phyloP scores from a whole-genome alignment of 2,888 invertebrate species.

The Dryocosmus kuriphilus region DNA sequence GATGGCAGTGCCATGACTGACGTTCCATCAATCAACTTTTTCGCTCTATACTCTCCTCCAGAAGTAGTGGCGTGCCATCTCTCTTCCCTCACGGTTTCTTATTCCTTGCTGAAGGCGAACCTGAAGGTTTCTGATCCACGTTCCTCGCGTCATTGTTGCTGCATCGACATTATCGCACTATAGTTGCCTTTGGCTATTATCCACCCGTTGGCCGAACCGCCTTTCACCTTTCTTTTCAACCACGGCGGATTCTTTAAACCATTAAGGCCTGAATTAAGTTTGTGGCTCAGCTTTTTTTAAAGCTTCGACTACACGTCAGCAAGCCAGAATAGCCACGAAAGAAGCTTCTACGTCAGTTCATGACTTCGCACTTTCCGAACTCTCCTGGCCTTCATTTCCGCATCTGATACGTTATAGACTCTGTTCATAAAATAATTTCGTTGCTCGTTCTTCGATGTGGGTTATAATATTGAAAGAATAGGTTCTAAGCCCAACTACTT shows the following conservation, averaged over 20 bases:
- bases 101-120: constrained; percentile 28
- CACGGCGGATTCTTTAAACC: constrained; percentile 17
- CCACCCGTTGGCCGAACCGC: constrained; percentile 21
- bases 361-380: constrained; percentile 26
- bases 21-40: constrained; percentile 76
- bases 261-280: too few species aligned
- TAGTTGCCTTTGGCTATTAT: constrained; percentile 39
- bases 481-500: too few species aligned
- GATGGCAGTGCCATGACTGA: constrained; percentile 77
- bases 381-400: constrained; percentile 15
- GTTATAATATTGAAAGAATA: too few species aligned
- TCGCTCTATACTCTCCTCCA: constrained; percentile 61
- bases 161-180: constrained; percentile 60
- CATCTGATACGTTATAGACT: neutral
- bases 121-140: constrained; percentile 22
- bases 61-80: constrained; percentile 62
- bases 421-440: neutral
- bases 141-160: constrained; percentile 44
- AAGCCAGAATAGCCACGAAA: too few species aligned
- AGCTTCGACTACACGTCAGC: too few species aligned
- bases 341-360: constrained; percentile 9
- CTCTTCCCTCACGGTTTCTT: constrained; percentile 43
- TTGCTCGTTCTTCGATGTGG: neutral
- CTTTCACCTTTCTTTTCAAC: constrained; percentile 39
- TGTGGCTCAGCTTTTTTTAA: too few species aligned